Evolutionary conservation across 2,888 invertebrate genomes (phyloP), one percentile per base, ranked within the genome.

Genomic region (Eledona agricola): DNA sequence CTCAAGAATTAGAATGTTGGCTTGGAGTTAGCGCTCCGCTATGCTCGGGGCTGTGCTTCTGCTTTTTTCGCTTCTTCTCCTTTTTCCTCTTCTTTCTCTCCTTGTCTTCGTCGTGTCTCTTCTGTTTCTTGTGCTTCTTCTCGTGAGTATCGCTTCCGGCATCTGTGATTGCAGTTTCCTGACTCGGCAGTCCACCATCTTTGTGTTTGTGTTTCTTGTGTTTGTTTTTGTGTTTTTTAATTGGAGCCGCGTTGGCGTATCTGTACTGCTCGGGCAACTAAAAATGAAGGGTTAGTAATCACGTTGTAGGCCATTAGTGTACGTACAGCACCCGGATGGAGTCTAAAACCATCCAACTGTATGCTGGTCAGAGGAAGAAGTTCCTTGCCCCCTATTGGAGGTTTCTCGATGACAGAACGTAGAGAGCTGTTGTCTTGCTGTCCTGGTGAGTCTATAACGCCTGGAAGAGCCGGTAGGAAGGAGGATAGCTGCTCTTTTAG

Each of bases 131-230:
- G 76, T 94, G 94, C 74, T 95, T 95, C 82, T 94, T 95, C 72
- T 95, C 95, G 67, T 93, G 93, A 9, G 91, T 89, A 72, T 93
- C 93, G 51, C 87, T 84, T 15, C 80, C 80, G 12, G 73, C 66
- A 57, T 77, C 77, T 71, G 89, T 84, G 26, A 89, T 74, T 25
- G 88, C 84, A 53, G 89, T 85, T 73, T 91, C 91, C 70, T 88
- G 90, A 58, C 83, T 85, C 25, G 86, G 86, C 26, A 86, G 83
- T 50, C 89, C 88, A 7, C 92, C 91, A 66, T 91, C 91, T 80
- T 93, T 93, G 72, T 93, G 92, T 77, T 93, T 93, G 67, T 93
- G 94, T 72, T 93, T 93, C 82, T 95, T 95, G 74, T 96, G 95
- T 76, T 95, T 94, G 72, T 93, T 95, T 78, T 95, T 95, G 72